Percentiles rank a stretch among this genome's conserved stretches.
These are phyloP conservation scores for Stenoptilia bipunctidactyla DNA, from an alignment of 2,888 invertebrate species.

Conservation along the genomic window DNA sequence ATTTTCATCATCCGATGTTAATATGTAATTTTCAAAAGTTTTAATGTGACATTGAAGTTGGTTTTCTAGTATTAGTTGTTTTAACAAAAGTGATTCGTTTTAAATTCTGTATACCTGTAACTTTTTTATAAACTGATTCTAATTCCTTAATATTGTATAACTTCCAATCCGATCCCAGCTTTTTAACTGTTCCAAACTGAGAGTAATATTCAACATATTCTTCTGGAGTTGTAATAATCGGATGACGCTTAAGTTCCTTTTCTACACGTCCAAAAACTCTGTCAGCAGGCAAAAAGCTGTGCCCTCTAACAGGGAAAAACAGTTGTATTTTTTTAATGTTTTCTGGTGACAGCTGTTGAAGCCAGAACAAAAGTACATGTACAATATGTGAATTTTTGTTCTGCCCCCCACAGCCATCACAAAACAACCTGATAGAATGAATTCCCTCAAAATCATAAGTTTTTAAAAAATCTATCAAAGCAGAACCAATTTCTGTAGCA, in stretches of 20 bases:
- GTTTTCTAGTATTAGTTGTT: background rate
- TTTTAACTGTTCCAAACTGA: background rate
- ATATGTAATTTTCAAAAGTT: slow-evolving; percentile 1
- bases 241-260: slow-evolving; percentile 1
- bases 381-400: slow-evolving; percentile 10
- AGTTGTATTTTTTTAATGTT: slow-evolving; percentile 1
- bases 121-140: background rate
- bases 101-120: background rate
- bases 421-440: slow-evolving; percentile 6
- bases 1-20: background rate
- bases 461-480: slow-evolving; percentile 7
- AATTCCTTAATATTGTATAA: slow-evolving; percentile 1
- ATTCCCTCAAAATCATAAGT: slow-evolving; percentile 4
- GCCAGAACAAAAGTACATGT: background rate
- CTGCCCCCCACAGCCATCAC: slow-evolving; percentile 10
- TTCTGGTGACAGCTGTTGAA: background rate
- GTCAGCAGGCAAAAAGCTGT: background rate
- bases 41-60: slow-evolving; percentile 1
- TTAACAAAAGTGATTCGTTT: slow-evolving; percentile 1
- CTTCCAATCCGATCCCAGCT: background rate
- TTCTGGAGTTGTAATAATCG: background rate
- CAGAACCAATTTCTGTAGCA: slow-evolving; percentile 10
- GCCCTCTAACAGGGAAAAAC: background rate
- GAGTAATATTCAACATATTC: slow-evolving; percentile 1
- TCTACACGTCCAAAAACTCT: slow-evolving; percentile 1